Evolutionary conservation across 2,888 invertebrate species (phyloP).

Genomic region (Acrocyrtus sp.): DNA sequence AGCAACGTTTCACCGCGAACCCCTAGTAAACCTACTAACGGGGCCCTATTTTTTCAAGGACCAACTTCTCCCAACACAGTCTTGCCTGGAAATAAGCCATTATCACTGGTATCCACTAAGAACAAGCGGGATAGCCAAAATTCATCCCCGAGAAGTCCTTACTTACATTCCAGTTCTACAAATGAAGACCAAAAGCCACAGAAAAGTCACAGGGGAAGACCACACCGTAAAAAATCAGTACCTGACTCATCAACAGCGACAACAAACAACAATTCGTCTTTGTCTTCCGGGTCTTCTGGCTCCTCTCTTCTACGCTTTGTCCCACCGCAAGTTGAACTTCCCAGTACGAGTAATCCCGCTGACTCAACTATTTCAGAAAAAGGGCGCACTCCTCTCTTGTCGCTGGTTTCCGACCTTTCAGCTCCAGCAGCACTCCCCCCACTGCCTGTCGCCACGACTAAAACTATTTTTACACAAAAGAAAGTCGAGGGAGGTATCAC

Average conservation of each 20-base stretch:
- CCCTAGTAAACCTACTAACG: constrained; percentile 19
- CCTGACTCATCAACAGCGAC: constrained; percentile 20
- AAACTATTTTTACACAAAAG: no score
- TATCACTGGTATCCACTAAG: constrained; percentile 17
- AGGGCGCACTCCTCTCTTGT: constrained; percentile 3
- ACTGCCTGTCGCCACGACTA: no score
- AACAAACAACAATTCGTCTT: no score
- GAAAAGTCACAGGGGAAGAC: constrained; percentile 30
- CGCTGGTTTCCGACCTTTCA: constrained; percentile 7
- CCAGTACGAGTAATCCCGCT: constrained; percentile 16
- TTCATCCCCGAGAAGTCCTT: no score
- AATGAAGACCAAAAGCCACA: constrained; percentile 5
- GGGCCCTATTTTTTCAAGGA: constrained; percentile 22
- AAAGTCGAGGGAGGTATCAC: background rate
- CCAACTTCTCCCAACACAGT: constrained; percentile 17
- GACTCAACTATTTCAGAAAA: constrained; percentile 7
- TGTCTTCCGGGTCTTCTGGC: background rate
- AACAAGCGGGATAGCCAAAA: no score
- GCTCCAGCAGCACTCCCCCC: background rate
- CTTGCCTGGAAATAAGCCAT: background rate
- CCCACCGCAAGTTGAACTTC: constrained; percentile 22
- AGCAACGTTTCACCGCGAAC: constrained; percentile 44
- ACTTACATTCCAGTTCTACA: no score
- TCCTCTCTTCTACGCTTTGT: constrained; percentile 10
- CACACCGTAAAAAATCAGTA: constrained; percentile 29